phyloP scores from a whole-genome alignment of 2,113 vertebrate genomes.

The Eidolon helvum region DNA sequence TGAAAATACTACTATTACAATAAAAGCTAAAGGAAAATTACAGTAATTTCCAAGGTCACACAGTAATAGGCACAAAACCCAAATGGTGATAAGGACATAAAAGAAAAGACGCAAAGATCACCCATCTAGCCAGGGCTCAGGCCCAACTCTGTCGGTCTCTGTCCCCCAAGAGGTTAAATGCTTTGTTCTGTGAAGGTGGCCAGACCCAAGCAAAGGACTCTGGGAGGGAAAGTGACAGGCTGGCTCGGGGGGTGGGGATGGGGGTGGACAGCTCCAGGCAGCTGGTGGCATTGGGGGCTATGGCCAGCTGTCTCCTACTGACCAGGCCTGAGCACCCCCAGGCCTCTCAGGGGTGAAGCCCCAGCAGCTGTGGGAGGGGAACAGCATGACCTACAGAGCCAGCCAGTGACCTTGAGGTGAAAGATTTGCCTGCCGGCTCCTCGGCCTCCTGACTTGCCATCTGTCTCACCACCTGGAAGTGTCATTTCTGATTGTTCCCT shows the following conservation, averaged over 20 bases:
- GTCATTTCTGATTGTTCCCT: neutral
- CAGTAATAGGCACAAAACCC: neutral
- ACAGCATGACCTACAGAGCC: neutral
- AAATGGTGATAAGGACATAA: neutral
- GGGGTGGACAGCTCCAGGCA: neutral
- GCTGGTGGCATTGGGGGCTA: neutral
- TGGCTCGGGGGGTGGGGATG: neutral
- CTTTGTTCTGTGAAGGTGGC: neutral
- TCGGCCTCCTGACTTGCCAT: slow-evolving; percentile 39
- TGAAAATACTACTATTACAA: neutral
- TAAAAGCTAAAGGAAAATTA: neutral
- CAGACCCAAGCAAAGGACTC: neutral
- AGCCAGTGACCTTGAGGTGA: slow-evolving; percentile 57
- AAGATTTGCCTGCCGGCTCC: neutral
- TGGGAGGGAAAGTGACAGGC: neutral
- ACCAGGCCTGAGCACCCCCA: slow-evolving; percentile 20
- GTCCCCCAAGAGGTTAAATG: neutral
- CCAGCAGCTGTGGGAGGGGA: slow-evolving; percentile 56
- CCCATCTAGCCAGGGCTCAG: neutral
- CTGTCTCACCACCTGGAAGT: slow-evolving; percentile 63
- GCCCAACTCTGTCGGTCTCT: neutral
- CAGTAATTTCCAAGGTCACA: neutral
- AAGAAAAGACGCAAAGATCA: neutral
- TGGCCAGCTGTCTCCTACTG: slow-evolving; percentile 61
- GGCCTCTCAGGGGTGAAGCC: neutral